Conservation (phyloP, 1,140 invertebrate genomes). For the Ostrea denselamellosa region DNA sequence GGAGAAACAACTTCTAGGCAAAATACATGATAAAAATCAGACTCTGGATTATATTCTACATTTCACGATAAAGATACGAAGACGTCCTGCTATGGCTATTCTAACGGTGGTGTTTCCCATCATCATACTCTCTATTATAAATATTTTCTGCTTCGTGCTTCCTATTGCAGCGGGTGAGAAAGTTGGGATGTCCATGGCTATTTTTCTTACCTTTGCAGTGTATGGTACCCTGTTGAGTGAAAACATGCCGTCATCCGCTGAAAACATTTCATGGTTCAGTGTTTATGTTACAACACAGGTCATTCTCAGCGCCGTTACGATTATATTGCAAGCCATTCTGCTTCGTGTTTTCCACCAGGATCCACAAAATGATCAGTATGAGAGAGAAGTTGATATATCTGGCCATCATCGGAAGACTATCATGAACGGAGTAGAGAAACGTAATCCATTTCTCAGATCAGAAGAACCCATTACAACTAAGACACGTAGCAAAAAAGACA, state of each 20-base stretch:
- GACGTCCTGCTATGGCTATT: background rate
- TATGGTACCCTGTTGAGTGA: background rate
- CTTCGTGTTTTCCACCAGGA: background rate
- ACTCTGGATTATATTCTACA: background rate
- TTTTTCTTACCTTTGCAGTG: constrained; percentile 39
- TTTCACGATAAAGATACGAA: background rate
- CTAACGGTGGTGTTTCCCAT: background rate
- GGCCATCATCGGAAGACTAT: background rate
- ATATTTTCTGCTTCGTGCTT: background rate
- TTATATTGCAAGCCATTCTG: background rate
- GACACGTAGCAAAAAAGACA: background rate
- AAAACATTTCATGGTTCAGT: background rate
- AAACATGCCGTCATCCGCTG: background rate
- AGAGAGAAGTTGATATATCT: background rate
- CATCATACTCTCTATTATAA: background rate
- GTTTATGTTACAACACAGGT: background rate
- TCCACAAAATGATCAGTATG: background rate
- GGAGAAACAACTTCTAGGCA: too few species aligned
- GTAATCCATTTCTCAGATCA: background rate
- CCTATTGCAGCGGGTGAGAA: constrained; percentile 30
- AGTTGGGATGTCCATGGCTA: constrained; percentile 37
- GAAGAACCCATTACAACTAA: background rate
- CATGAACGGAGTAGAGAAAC: background rate
- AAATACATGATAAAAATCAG: too few species aligned
- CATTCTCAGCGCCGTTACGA: background rate